phyloP scores from a whole-genome alignment of 2,797 vertebrate genomes.

The Eulemur mongoz region DNA sequence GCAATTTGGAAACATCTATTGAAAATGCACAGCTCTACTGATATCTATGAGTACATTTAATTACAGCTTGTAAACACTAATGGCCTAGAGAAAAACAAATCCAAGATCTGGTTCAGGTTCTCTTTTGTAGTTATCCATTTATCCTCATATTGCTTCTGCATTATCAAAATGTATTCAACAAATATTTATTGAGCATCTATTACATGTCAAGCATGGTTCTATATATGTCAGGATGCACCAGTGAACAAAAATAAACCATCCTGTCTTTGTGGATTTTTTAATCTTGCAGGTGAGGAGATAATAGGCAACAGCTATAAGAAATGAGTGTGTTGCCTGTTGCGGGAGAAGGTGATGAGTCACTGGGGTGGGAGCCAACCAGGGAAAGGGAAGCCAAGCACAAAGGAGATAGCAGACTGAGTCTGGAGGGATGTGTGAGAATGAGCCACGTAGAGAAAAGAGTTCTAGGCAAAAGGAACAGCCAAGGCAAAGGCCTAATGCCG shows the following conservation, averaged over 20 bases:
- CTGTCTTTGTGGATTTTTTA: neutral
- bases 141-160: neutral
- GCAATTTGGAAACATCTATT: conserved; percentile 44
- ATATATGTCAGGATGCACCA: neutral
- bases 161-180: neutral
- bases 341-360: neutral
- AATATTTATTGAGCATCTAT: neutral
- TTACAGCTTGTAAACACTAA: conserved; percentile 50
- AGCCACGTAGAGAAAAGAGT: neutral
- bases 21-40: conserved; percentile 47
- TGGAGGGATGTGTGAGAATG: neutral
- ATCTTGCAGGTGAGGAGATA: neutral
- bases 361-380: neutral
- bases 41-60: neutral
- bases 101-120: neutral
- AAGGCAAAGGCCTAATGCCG: neutral
- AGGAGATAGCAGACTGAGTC: neutral
- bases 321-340: neutral
- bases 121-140: neutral
- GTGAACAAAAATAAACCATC: neutral
- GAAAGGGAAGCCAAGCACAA: neutral
- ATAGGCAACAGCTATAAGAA: neutral
- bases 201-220: neutral
- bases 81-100: neutral
- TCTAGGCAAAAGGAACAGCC: neutral